Evolutionary conservation across 1,140 invertebrate species (phyloP), one percentile per base, ranked within the genome.

Genomic region (Proctacanthus coquilletti): DNA sequence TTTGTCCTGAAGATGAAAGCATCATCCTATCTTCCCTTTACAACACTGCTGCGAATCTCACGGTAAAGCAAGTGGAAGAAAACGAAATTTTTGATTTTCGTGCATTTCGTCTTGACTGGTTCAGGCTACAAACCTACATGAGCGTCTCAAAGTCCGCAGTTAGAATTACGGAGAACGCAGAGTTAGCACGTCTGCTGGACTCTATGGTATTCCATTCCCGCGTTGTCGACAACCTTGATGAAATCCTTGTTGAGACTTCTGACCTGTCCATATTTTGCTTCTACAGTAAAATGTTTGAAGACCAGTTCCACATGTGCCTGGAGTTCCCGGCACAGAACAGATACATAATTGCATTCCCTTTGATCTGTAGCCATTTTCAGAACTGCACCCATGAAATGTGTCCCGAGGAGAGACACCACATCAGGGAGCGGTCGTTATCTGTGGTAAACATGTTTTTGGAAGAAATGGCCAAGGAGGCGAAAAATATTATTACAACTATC

Each of bases 391-490:
- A 98, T 65, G 88, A 96, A 52, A 70, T 98, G 34, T 99, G 95
- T 54, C 96, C 95, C 0, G 96, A 99, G 68, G 96, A 99, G 71
- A 70, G 94, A 43, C 87, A 95, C 66, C 88, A 95, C 56, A 93
- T 96, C 48, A 74, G 93, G 40, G 91, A 96, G 53, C 72, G 91
- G 40, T 94, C 91, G 57, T 66, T 98, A 4, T 94, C 91, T 40
- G 89, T 97, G 33, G 91, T 97, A 1, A 96, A 98, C 54, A 85
- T 93, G 70, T 97, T 93, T 60, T 64, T 99, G 19, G 92, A 97
- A 58, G 92, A 98, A 66, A 97, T 98, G 87, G 88, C 92, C 0
- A 96, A 96, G 64, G 93, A 98, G 66, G 88, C 92, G 0, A 97
- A 96, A 61, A 96, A 97, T 61, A 96, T 97, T 23, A 95, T 97